Evolutionary conservation across 2,888 invertebrate genomes (phyloP).

Genomic region (Steinernema carpocapsae): DNA sequence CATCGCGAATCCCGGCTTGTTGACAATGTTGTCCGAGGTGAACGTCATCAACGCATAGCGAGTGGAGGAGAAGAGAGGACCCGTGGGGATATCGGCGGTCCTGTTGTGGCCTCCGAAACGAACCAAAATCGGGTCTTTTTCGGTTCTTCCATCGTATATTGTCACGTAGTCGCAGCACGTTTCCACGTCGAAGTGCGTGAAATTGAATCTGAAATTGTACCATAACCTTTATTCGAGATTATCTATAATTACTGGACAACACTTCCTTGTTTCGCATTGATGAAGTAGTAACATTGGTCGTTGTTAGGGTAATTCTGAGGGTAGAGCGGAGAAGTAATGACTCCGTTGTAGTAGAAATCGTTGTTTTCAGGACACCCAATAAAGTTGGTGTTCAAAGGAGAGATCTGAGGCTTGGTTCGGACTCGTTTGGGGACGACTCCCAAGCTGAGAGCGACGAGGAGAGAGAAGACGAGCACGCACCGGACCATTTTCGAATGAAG

Average conservation of each 20-base stretch:
- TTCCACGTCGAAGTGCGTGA: constrained; percentile 50
- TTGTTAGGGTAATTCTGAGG: constrained; percentile 50
- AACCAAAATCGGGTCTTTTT: constrained; percentile 42
- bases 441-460: no score
- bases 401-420: no score
- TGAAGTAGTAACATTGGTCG: constrained; percentile 52
- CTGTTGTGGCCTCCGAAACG: constrained; percentile 54
- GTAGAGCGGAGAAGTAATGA: constrained; percentile 49
- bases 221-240: no score
- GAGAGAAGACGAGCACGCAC: no score
- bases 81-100: constrained; percentile 44
- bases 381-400: constrained; percentile 37
- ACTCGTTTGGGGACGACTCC: no score
- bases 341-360: constrained; percentile 53
- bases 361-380: constrained; percentile 54
- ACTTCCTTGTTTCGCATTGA: constrained; percentile 47
- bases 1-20: constrained; percentile 52
- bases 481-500: no score
- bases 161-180: constrained; percentile 50
- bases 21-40: constrained; percentile 45
- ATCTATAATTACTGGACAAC: constrained; percentile 43
- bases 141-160: constrained; percentile 52
- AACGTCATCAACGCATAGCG: constrained; percentile 52
- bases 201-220: constrained; percentile 42
- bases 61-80: constrained; percentile 48